phyloP scores from a whole-genome alignment of 1,140 invertebrate genomes.

The Achroia grisella region DNA sequence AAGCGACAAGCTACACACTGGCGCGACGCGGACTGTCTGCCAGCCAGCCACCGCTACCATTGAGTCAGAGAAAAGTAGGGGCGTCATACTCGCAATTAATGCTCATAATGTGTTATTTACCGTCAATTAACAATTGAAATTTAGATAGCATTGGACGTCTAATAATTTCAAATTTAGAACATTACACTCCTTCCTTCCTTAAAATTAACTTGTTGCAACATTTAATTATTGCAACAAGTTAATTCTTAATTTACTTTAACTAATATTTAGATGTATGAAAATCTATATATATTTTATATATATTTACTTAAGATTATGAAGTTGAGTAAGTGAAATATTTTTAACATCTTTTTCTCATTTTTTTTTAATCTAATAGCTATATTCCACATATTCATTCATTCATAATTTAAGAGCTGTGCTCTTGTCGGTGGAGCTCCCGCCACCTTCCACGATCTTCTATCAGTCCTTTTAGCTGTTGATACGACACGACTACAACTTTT shows the following conservation, averaged over 20 bases:
- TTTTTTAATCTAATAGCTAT: too few species aligned
- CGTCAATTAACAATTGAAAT: constrained; percentile 49
- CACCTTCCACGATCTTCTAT: too few species aligned
- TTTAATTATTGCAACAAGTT: neutral
- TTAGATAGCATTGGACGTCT: constrained; percentile 12
- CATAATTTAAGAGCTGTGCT: too few species aligned
- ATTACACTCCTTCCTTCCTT: constrained; percentile 19
- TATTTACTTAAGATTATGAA: neutral
- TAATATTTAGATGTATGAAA: too few species aligned
- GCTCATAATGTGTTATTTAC: constrained; percentile 37
- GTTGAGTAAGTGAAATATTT: neutral
- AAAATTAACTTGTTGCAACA: neutral
- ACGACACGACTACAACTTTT: too few species aligned
- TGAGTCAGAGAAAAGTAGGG: constrained; percentile 56
- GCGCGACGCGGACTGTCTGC: constrained; percentile 23
- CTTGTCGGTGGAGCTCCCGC: too few species aligned
- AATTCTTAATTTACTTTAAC: too few species aligned
- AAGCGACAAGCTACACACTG: constrained; percentile 52
- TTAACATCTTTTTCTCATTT: too few species aligned
- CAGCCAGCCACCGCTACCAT: constrained; percentile 15
- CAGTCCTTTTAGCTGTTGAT: too few species aligned
- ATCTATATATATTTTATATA: neutral
- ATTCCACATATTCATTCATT: too few species aligned
- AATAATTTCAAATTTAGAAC: constrained; percentile 7
- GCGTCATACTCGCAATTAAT: constrained; percentile 36